These are phyloP conservation scores for Morinoia aosen DNA, from an alignment of 2,888 invertebrate species.

Conservation along the genomic window DNA sequence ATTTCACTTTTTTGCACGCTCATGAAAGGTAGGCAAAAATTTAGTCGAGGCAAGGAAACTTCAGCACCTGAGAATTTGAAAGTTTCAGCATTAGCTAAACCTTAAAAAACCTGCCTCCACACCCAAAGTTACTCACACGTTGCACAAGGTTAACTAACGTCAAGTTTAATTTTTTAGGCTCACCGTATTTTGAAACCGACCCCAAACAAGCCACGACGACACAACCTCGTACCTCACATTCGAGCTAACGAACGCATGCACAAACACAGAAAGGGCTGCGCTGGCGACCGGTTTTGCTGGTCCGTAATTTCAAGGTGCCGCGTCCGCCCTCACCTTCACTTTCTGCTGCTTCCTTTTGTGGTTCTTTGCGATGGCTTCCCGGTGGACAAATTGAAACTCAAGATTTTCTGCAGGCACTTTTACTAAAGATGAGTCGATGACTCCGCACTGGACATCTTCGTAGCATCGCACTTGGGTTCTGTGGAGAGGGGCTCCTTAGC, in stretches of 20 bases:
- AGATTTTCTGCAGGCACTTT: background rate
- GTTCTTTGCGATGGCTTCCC: background rate
- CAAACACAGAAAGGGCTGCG: background rate
- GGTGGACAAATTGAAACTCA: background rate
- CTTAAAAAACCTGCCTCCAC: no score
- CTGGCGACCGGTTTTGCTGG: background rate
- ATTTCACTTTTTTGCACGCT: no score
- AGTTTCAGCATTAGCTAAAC: no score
- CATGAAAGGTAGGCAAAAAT: no score
- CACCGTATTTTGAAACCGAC: background rate
- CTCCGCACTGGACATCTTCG: background rate
- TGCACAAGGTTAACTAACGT: no score
- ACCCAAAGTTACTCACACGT: no score
- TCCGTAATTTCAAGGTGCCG: constrained; percentile 8
- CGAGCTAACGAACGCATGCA: background rate
- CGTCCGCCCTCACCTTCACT: background rate
- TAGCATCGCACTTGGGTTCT: no score
- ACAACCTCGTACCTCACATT: background rate
- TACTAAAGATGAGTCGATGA: background rate
- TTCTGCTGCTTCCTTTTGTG: background rate
- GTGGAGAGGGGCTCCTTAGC: no score
- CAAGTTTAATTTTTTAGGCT: no score
- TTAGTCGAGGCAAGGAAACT: no score
- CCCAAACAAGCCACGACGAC: background rate
- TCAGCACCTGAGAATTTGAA: no score